Percentiles rank a stretch among this genome's conserved stretches.
Conservation (phyloP, 2,888 invertebrate genomes). For the Diaprepes abbreviatus region DNA sequence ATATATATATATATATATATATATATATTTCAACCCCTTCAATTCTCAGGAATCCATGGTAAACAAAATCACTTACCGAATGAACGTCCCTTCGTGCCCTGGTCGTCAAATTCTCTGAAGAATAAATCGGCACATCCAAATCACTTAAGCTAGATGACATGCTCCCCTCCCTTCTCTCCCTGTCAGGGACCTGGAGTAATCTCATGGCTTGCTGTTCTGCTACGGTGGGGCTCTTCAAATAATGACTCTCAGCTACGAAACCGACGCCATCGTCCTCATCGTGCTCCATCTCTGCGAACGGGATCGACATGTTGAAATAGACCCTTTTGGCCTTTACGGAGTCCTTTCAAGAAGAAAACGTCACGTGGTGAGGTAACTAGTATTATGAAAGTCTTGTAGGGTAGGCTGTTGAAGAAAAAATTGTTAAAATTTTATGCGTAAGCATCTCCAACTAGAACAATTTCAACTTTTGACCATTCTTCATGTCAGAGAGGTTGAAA, state of each 20-base stretch:
- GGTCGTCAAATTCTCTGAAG: slow-evolving; percentile 62
- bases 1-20: no score
- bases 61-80: slow-evolving; percentile 58
- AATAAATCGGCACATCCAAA: slow-evolving; percentile 72
- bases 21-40: no score
- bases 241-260: slow-evolving; percentile 72
- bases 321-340: slow-evolving; percentile 45
- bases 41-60: no score
- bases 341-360: neutral
- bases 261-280: slow-evolving; percentile 70
- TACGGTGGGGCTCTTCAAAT: slow-evolving; percentile 68
- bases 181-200: slow-evolving; percentile 67
- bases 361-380: neutral
- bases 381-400: neutral
- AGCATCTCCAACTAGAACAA: no score
- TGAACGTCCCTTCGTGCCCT: slow-evolving; percentile 54
- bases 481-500: no score
- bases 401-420: neutral
- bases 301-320: slow-evolving; percentile 54
- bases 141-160: slow-evolving; percentile 72
- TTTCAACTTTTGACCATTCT: no score
- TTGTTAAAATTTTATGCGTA: no score
- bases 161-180: slow-evolving; percentile 65
- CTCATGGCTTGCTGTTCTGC: slow-evolving; percentile 64
- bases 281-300: slow-evolving; percentile 58